phyloP scores from a whole-genome alignment of 2,888 invertebrate species.

The Parelbella ahira region DNA sequence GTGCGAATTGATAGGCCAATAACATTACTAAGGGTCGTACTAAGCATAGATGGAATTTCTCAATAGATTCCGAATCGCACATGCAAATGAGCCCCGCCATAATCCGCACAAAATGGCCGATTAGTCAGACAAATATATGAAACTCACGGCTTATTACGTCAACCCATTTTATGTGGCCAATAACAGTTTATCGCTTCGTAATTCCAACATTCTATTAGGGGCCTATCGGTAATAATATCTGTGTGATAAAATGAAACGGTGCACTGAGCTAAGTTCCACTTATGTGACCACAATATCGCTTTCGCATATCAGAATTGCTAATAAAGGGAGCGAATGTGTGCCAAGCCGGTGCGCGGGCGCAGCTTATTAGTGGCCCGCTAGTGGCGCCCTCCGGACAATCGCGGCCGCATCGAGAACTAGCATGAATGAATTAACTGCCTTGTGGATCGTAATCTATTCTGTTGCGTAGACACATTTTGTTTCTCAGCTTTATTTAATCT shows the following conservation, averaged over 20 bases:
- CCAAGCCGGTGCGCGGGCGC: slow-evolving; percentile 48
- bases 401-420: slow-evolving; percentile 36
- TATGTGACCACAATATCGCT: slow-evolving; percentile 69
- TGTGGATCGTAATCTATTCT: too few species aligned
- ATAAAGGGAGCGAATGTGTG: slow-evolving; percentile 69
- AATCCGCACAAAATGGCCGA: slow-evolving; percentile 55
- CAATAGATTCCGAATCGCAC: slow-evolving; percentile 50
- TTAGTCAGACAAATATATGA: slow-evolving; percentile 71
- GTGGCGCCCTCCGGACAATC: slow-evolving; percentile 53
- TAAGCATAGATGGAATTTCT: slow-evolving; percentile 35
- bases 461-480: too few species aligned
- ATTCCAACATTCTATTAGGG: slow-evolving; percentile 66
- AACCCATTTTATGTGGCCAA: slow-evolving; percentile 61
- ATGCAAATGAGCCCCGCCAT: slow-evolving; percentile 54
- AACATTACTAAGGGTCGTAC: slow-evolving; percentile 11
- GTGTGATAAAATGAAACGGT: slow-evolving; percentile 69
- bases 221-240: slow-evolving; percentile 53
- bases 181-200: slow-evolving; percentile 58
- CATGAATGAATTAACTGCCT: background rate
- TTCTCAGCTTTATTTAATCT: too few species aligned
- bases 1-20: slow-evolving; percentile 15
- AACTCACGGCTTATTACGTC: slow-evolving; percentile 64
- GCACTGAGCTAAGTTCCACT: slow-evolving; percentile 54
- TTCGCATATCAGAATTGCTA: slow-evolving; percentile 76
- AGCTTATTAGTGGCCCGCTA: slow-evolving; percentile 44